Base-by-base conservation (phyloP, 2,797 vertebrate genomes). In the Acanthopagrus latus region DNA sequence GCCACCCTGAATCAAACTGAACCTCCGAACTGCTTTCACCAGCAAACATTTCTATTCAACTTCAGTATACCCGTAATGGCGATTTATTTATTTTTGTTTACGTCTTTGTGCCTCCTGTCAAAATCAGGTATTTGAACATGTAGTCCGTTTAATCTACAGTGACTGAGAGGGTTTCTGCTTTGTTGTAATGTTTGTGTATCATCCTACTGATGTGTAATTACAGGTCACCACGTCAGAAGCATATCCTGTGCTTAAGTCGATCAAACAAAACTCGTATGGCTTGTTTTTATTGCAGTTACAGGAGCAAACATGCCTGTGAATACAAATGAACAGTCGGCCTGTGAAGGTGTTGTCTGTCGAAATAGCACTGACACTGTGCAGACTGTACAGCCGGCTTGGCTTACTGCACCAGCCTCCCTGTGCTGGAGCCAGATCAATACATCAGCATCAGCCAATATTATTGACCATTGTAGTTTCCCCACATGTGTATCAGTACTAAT, bases 91-190 rank as follows among this genome's bases (percentile, higher is more conserved):
- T n/a, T n/a, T n/a, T n/a, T n/a, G n/a, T 33, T 16, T 27, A 17
- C 38, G 0, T 21, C 13, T 46, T 3, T 41, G 0, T 5, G 18
- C 16, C 46, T 3, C 17, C 23, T 2, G 1, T 29, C 46, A 17
- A 21, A 43, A 7, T 1, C 0, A 0, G 23, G 1, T 1, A 9
- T 52, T 29, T 0, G 48, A 1, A 55, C 20, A 33, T 38, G 2
- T 3, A 58, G 14, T 29, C 13, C 8, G 27, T 56, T 21, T 33
- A 33, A n/a, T 18, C 9, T 8, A n/a, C n/a, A n/a, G n/a, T n/a
- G 1, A 10, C 18, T 58, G 41, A 48, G 57, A 3, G 18, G 60
- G 41, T 16, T 27, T 23, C 2, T 54, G 18, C 51, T 17, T 20
- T 46, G 29, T 14, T 66, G 23, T 57, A 41, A 3, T 56, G 52